Percentiles rank a stretch among this genome's conserved stretches.
These are phyloP conservation scores for Nylanderia fulva DNA, from an alignment of 1,140 invertebrate genomes.

Conservation along the genomic window DNA sequence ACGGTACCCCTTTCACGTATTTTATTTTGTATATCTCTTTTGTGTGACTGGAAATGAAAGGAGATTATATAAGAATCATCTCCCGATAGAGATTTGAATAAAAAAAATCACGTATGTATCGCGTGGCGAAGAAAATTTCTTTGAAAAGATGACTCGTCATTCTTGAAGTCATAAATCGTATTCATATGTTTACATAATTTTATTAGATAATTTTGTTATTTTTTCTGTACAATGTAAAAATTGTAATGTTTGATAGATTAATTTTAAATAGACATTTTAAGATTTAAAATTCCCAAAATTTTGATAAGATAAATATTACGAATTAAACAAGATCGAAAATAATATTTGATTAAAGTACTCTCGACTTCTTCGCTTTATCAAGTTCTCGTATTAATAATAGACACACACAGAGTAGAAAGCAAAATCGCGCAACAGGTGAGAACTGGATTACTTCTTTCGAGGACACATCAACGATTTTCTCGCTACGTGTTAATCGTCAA, in stretches of 20 bases:
- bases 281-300: too few relatives aligned
- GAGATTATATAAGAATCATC: background rate
- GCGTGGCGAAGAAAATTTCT: background rate
- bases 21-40: background rate
- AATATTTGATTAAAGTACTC: background rate
- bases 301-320: too few relatives aligned
- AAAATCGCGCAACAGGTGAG: background rate
- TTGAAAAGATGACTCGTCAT: background rate
- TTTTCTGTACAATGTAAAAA: too few relatives aligned
- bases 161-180: background rate
- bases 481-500: conserved; percentile 39
- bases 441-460: conserved; percentile 20
- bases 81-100: background rate
- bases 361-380: background rate
- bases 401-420: background rate
- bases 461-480: background rate
- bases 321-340: too few relatives aligned
- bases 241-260: too few relatives aligned
- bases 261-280: too few relatives aligned
- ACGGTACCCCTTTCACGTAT: background rate
- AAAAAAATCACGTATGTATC: background rate
- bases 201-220: too few relatives aligned
- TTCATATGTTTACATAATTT: too few relatives aligned
- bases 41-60: background rate
- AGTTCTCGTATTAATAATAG: background rate